Conservation (phyloP, 2,888 invertebrate genomes). For the Oscheius sp. region DNA sequence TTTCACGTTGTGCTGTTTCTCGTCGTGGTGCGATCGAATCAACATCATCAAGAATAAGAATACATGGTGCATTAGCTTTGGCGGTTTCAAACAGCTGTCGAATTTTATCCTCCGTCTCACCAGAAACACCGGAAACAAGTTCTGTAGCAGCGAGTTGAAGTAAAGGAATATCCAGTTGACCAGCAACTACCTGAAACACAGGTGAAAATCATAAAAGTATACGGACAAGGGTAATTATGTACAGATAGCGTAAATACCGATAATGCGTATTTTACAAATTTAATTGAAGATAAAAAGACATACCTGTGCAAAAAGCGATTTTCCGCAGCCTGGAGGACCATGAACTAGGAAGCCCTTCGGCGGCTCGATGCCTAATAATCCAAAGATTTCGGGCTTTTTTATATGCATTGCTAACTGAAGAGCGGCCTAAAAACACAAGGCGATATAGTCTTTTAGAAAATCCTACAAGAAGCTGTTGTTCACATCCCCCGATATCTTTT, state of each 20-base stretch:
- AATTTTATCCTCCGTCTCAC: constrained; percentile 92
- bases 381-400: constrained; percentile 88
- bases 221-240: too few species aligned
- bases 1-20: constrained; percentile 88
- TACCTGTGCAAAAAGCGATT: constrained; percentile 70
- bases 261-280: too few species aligned
- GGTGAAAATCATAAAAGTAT: neutral
- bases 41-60: constrained; percentile 84
- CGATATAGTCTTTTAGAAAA: too few species aligned
- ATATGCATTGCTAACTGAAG: constrained; percentile 78
- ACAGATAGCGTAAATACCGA: neutral
- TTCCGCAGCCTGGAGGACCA: constrained; percentile 94
- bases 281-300: too few species aligned
- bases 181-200: constrained; percentile 60
- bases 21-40: constrained; percentile 93
- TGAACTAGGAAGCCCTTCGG: constrained; percentile 90
- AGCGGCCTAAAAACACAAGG: constrained; percentile 49
- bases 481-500: constrained; percentile 59
- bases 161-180: constrained; percentile 82
- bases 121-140: constrained; percentile 90
- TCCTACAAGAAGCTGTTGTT: constrained; percentile 56
- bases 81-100: constrained; percentile 90
- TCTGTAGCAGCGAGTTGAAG: constrained; percentile 90
- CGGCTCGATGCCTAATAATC: constrained; percentile 83
- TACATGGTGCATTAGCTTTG: constrained; percentile 59